Base-by-base conservation (phyloP, 1,140 invertebrate genomes). In the Leucophenga varia region DNA sequence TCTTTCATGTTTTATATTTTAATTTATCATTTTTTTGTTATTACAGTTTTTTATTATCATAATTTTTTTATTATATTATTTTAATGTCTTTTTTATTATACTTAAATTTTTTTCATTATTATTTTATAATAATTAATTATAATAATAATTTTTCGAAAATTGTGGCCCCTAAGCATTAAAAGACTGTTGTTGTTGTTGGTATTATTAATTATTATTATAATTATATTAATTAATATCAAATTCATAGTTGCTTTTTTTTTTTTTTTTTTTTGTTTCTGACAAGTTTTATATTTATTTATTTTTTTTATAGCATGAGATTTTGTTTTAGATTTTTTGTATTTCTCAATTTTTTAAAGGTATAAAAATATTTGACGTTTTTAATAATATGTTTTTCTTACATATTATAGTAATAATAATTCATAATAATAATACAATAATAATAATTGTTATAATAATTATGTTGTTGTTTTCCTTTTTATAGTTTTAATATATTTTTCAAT, bases 161-260 rank as follows among this genome's bases (percentile, higher is more conserved):
- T 67, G 64, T 67, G 64, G 64, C 64, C 64, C 64, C 64, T 67
- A 67, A 67, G 64, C 64, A 67, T 67, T 67, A 58, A 67, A 67
- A 68, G 64, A 68, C 60, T 68, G 63, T 68, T 64, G 46, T 64
- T 53, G 53, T 60, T 55, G 57, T 52, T 52, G 35, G 30, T 58
- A 44, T 63, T 64, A 30, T 48, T 38, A 16, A 18, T 28, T 41
- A 16, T 38, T 38, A 14, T n/a, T 50, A 42, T 42, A 57, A 54
- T 40, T 43, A 42, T 52, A 43, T 37, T 43, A 55, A 55, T 52
- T 52, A 47, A 49, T 54, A 65, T 58, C 52, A 58, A 68, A 61
- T 68, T 64, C 57, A 64, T 60, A 58, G 47, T 56, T 56, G 47
- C 52, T 14, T 30, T 34, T 43, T 43, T 32, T 21, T 4, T 34